Conservation (phyloP, 2,797 vertebrate genomes). For the Acestrorhynchus altus region DNA sequence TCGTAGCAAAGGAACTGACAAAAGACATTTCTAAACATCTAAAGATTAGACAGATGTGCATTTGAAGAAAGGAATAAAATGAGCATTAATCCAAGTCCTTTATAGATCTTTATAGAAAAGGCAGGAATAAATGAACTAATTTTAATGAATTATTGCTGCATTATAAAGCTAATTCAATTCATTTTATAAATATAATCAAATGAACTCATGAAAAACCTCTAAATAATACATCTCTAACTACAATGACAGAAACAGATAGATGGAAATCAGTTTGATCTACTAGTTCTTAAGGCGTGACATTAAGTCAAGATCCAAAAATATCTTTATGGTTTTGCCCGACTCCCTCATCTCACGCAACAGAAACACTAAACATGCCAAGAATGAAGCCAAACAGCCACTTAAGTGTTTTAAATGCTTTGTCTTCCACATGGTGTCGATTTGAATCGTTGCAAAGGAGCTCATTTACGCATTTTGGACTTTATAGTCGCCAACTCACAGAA, state of each 20-base stretch:
- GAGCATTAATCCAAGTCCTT: no score
- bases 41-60: no score
- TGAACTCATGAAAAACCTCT: no score
- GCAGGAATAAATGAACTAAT: no score
- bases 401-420: slow-evolving; percentile 76
- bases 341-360: no score
- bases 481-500: slow-evolving; percentile 71
- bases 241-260: neutral
- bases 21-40: no score
- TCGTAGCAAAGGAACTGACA: no score
- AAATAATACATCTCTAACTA: neutral
- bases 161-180: no score
- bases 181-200: no score
- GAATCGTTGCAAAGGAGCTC: slow-evolving; percentile 77
- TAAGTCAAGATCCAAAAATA: slow-evolving; percentile 53
- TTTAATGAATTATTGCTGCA: no score
- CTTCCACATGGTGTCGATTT: slow-evolving; percentile 82
- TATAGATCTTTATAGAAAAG: no score
- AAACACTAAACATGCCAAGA: slow-evolving; percentile 71
- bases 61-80: no score
- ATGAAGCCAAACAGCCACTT: slow-evolving; percentile 70
- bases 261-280: slow-evolving; percentile 33
- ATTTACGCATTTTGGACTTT: slow-evolving; percentile 78
- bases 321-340: slow-evolving; percentile 48
- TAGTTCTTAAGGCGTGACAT: slow-evolving; percentile 27